Evolutionary conservation across 2,113 vertebrate species (phyloP).

Genomic region (Sula dactylatra): DNA sequence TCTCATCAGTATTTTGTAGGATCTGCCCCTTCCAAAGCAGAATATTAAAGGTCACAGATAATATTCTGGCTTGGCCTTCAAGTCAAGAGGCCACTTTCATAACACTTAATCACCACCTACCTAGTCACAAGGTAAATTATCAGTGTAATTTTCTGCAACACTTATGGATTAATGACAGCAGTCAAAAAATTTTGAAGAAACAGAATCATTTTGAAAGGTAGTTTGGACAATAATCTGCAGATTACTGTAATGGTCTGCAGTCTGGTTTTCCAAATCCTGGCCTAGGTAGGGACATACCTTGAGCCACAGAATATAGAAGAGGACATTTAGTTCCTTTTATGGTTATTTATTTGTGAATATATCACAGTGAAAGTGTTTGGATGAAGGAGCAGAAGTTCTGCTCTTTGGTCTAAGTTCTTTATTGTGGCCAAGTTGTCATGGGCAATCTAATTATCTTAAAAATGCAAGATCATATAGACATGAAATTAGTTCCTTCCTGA

Average conservation of each 20-base stretch:
- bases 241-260: neutral
- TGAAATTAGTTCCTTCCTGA: neutral
- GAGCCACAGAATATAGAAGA: neutral
- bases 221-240: neutral
- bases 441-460: neutral
- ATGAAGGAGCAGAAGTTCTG: neutral
- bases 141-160: neutral
- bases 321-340: neutral
- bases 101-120: constrained; percentile 27
- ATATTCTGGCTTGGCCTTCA: constrained; percentile 6
- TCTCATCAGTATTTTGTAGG: neutral
- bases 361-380: neutral
- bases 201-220: neutral
- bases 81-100: constrained; percentile 10
- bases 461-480: neutral
- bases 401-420: neutral
- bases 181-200: neutral
- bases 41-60: constrained; percentile 26
- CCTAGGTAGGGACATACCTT: neutral
- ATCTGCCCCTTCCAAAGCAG: neutral
- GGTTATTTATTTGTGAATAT: neutral
- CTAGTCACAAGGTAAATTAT: constrained; percentile 20
- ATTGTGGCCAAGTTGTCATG: neutral
- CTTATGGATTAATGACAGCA: constrained; percentile 25
- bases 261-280: neutral